Conservation (phyloP, 1,140 invertebrate species). For the Rhagoletis zephyria region DNA sequence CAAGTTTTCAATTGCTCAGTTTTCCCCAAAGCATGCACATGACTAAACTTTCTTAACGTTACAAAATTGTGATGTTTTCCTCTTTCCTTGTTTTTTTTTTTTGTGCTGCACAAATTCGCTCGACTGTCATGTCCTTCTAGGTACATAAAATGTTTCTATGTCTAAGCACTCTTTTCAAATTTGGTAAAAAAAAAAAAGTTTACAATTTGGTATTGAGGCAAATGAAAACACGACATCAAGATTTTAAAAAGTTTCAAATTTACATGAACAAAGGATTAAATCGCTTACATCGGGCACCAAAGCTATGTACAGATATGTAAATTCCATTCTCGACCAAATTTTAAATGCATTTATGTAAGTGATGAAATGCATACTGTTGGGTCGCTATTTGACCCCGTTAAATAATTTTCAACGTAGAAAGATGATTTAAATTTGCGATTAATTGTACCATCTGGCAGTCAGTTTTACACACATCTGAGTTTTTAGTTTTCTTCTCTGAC, state of each 20-base stretch:
- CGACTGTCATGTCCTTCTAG: background rate
- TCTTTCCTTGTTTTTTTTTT: constrained; percentile 30
- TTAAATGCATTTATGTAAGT: too few species aligned
- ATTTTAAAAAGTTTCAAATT: constrained; percentile 51
- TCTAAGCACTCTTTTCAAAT: background rate
- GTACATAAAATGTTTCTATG: background rate
- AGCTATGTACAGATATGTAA: background rate
- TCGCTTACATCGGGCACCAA: background rate
- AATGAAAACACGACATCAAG: constrained; percentile 54
- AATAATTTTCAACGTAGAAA: too few species aligned
- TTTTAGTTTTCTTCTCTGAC: too few species aligned
- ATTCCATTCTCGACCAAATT: too few species aligned
- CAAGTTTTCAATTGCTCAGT: constrained; percentile 20
- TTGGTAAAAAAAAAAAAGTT: background rate
- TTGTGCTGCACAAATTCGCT: background rate
- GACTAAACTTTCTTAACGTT: constrained; percentile 6
- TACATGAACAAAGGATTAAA: constrained; percentile 51
- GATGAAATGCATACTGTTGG: too few species aligned
- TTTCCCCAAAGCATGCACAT: background rate
- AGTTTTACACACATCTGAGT: too few species aligned
- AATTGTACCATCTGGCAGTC: too few species aligned
- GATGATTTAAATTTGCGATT: too few species aligned
- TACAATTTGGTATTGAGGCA: constrained; percentile 35
- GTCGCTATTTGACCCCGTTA: too few species aligned
- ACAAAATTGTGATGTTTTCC: background rate